phyloP scores from a whole-genome alignment of 2,888 invertebrate genomes.

The Ramazzottius varieornatus region DNA sequence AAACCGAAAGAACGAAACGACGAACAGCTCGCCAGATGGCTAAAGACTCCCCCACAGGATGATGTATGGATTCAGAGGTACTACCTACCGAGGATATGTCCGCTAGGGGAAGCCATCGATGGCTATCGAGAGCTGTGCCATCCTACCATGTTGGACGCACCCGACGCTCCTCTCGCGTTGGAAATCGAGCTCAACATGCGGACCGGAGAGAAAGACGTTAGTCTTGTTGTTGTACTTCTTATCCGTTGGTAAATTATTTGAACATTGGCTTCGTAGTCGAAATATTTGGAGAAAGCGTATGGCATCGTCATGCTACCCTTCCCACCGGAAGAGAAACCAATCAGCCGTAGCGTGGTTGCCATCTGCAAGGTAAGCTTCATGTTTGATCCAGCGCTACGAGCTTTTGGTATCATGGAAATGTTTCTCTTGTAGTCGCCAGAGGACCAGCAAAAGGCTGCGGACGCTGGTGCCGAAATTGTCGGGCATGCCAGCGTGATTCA shows the following conservation, averaged over 20 bases:
- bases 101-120: constrained; percentile 15
- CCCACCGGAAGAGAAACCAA: not conserved
- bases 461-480: not conserved
- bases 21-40: not conserved
- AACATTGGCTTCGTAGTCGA: not conserved
- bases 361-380: not conserved
- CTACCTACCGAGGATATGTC: constrained; percentile 12
- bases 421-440: too few species aligned
- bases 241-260: too few species aligned
- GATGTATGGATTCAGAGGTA: not conserved
- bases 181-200: constrained; percentile 18
- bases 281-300: not conserved
- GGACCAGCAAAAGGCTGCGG: not conserved
- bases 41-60: not conserved
- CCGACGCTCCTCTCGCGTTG: constrained; percentile 15
- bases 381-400: too few species aligned
- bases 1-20: not conserved
- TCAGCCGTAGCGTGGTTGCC: not conserved
- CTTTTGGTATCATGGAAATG: too few species aligned
- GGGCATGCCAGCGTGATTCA: not conserved
- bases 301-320: not conserved
- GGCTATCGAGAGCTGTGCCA: constrained; percentile 15
- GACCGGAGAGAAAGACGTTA: constrained; percentile 15
- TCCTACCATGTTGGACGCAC: constrained; percentile 16
- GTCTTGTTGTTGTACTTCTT: not conserved